Evolutionary conservation across 64 coral and sea anemone genomes (phyloP).

Genomic region (Actinia tenebrosa): DNA sequence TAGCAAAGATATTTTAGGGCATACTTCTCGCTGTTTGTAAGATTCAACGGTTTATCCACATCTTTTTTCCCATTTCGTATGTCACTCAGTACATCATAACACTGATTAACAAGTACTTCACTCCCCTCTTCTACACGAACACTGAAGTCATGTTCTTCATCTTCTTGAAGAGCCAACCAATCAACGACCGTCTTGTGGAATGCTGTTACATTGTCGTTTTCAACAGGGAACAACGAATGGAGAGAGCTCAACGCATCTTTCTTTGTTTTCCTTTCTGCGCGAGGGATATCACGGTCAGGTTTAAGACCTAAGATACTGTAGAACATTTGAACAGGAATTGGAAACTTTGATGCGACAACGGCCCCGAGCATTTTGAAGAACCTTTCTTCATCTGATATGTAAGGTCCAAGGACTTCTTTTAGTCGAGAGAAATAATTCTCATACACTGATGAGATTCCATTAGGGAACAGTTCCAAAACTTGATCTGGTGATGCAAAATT

Average conservation of each 20-base stretch:
- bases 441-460: neutral
- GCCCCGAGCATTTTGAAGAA: slow-evolving; percentile 18
- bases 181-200: slow-evolving; percentile 41
- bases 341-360: slow-evolving; percentile 12
- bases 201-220: neutral
- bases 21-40: neutral
- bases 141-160: no score
- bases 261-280: neutral
- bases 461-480: neutral
- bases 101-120: slow-evolving; percentile 13
- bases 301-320: neutral
- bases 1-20: neutral
- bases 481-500: neutral
- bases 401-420: neutral
- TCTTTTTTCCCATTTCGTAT: neutral
- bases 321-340: slow-evolving; percentile 21
- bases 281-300: neutral
- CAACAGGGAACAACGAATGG: slow-evolving; percentile 6
- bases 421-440: slow-evolving; percentile 7
- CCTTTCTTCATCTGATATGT: neutral
- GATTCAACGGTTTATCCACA: neutral
- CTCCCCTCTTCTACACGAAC: neutral
- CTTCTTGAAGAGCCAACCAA: slow-evolving; percentile 22
- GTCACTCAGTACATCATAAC: neutral
- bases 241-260: neutral